These are phyloP conservation scores for Mythimna loreyi DNA, from an alignment of 2,888 invertebrate genomes.

Conservation along the genomic window DNA sequence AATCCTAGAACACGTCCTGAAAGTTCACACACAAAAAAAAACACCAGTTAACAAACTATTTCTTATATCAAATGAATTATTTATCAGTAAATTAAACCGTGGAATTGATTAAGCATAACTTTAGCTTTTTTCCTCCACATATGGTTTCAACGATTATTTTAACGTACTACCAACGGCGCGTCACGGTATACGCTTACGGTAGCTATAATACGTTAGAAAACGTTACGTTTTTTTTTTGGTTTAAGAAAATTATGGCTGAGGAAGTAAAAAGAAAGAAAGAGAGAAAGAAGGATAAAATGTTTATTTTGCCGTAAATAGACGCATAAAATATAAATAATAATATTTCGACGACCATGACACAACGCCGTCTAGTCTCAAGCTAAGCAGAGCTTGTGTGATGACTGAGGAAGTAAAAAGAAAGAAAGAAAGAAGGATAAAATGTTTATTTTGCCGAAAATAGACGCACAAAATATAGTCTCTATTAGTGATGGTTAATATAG, in stretches of 20 bases:
- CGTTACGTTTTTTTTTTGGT: slow-evolving; percentile 30
- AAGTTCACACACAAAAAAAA: background rate
- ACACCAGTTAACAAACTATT: background rate
- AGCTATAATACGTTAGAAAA: slow-evolving; percentile 31
- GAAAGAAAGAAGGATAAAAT: too few species aligned
- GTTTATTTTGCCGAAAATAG: too few species aligned
- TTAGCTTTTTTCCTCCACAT: slow-evolving; percentile 40
- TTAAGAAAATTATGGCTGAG: background rate
- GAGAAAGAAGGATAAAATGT: too few species aligned
- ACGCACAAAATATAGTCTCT: too few species aligned
- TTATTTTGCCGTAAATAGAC: too few species aligned
- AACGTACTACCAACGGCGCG: slow-evolving; percentile 52
- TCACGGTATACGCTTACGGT: slow-evolving; percentile 43
- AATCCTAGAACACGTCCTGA: background rate
- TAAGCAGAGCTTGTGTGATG: too few species aligned
- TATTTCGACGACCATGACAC: too few species aligned
- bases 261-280: background rate
- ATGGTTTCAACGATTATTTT: slow-evolving; percentile 49
- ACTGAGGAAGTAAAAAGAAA: too few species aligned
- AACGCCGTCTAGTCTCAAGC: too few species aligned
- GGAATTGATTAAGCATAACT: slow-evolving; percentile 37
- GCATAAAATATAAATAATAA: too few species aligned
- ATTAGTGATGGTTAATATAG: too few species aligned
- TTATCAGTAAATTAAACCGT: slow-evolving; percentile 8
- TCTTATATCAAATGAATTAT: slow-evolving; percentile 9